phyloP scores from a whole-genome alignment of 1,140 invertebrate species.

The Zaprionus tsacasi region DNA sequence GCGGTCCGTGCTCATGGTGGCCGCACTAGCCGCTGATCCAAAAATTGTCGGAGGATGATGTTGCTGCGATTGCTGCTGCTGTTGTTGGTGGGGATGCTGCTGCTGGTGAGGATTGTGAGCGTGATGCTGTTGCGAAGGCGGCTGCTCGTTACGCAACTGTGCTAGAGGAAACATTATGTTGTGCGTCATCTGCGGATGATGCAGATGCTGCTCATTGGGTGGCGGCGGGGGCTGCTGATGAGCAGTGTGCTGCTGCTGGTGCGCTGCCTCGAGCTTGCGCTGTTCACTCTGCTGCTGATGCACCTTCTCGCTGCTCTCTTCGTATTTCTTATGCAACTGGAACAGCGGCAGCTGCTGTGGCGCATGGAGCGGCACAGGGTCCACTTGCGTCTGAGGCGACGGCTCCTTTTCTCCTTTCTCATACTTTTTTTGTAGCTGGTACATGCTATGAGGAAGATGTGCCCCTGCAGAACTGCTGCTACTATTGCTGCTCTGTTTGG shows the following conservation, averaged over 20 bases:
- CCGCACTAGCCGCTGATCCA: constrained; percentile 48
- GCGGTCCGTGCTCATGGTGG: constrained; percentile 68
- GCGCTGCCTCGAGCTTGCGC: constrained; percentile 71
- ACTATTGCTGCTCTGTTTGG: constrained; percentile 63
- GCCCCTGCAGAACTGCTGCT: constrained; percentile 51
- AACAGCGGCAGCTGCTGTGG: constrained; percentile 75
- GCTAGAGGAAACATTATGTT: constrained; percentile 81
- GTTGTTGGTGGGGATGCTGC: constrained; percentile 65
- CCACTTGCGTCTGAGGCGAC: constrained; percentile 76
- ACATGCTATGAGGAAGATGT: constrained; percentile 78
- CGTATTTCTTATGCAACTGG: constrained; percentile 80
- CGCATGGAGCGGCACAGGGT: constrained; percentile 69
- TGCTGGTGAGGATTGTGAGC: constrained; percentile 74
- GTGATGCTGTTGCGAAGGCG: constrained; percentile 64
- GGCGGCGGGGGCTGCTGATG: constrained; percentile 81
- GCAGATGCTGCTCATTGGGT: constrained; percentile 75
- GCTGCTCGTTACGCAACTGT: constrained; percentile 74
- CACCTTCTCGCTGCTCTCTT: constrained; percentile 67
- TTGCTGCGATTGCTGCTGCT: constrained; percentile 57
- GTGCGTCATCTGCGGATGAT: constrained; percentile 80
- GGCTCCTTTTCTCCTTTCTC: constrained; percentile 78
- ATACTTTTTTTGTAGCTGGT: constrained; percentile 79
- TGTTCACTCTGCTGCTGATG: constrained; percentile 73
- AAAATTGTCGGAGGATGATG: constrained; percentile 72
- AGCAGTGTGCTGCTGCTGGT: constrained; percentile 69